Evolutionary conservation across 2,797 vertebrate genomes (phyloP).

Genomic region (Gymnopithys bicolor): DNA sequence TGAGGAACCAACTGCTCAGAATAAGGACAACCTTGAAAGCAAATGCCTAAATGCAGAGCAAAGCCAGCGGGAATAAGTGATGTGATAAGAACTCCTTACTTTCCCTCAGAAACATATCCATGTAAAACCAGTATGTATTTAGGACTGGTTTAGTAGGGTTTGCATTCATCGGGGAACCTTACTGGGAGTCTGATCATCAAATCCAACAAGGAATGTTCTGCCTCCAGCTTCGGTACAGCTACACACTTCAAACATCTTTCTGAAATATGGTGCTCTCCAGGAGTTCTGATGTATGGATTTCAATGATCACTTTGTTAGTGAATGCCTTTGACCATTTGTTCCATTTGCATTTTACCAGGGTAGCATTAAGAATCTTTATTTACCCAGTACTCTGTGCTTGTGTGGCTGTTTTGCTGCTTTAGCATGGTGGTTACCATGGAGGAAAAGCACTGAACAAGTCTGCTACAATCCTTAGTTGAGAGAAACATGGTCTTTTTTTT

Average conservation of each 20-base stretch:
- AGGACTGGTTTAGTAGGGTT: conserved; percentile 43
- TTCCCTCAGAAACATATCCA: neutral
- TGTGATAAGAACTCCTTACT: neutral
- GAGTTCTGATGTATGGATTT: conserved; percentile 22
- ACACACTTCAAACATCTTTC: neutral
- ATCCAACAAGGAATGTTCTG: conserved; percentile 3
- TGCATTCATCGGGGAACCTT: conserved; percentile 3
- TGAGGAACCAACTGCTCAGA: conserved; percentile 56
- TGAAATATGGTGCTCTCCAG: conserved; percentile 72
- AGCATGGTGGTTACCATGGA: neutral
- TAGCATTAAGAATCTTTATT: conserved; percentile 21
- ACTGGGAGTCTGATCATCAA: conserved; percentile 21
- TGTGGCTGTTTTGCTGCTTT: conserved; percentile 37
- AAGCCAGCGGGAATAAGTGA: conserved; percentile 71
- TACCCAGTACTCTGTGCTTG: conserved; percentile 31
- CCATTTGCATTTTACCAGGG: neutral
- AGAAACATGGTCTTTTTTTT: neutral
- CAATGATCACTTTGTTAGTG: neutral
- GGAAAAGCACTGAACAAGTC: neutral
- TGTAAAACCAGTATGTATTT: conserved; percentile 32
- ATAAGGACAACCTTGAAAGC: conserved; percentile 66
- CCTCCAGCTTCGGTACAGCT: conserved; percentile 24
- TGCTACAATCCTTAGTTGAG: conserved; percentile 12
- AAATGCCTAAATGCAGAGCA: conserved; percentile 25
- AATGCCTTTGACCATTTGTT: conserved; percentile 37